phyloP scores from a whole-genome alignment of 2,797 vertebrate genomes.

The Oreochromis mossambicus region DNA sequence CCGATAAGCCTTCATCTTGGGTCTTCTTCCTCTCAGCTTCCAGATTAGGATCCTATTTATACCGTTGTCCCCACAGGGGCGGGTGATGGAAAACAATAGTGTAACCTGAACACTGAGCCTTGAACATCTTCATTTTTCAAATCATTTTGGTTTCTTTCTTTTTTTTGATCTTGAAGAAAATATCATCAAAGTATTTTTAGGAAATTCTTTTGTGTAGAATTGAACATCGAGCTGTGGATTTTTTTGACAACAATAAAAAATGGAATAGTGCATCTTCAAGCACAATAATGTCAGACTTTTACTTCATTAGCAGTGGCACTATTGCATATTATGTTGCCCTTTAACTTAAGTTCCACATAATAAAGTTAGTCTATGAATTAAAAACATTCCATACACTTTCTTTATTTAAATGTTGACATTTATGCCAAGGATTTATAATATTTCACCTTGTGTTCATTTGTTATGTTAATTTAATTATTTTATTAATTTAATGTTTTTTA shows the following conservation, averaged over 20 bases:
- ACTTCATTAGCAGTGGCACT: not conserved
- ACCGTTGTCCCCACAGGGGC: conserved; percentile 31
- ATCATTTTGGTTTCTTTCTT: not conserved
- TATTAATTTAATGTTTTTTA: not conserved
- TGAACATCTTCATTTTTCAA: not conserved
- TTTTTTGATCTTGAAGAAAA: not conserved
- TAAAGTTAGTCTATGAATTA: not conserved
- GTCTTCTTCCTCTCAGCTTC: not conserved
- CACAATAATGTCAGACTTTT: not conserved
- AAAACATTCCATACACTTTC: not conserved
- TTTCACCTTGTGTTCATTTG: not conserved
- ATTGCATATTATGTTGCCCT: not conserved
- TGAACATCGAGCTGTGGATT: accelerated
- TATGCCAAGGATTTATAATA: not conserved
- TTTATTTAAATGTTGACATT: not conserved
- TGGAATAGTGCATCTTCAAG: not conserved
- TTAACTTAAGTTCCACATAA: not conserved
- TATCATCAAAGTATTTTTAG: not conserved
- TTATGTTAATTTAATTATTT: not conserved
- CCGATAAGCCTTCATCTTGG: conserved; percentile 46
- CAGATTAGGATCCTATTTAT: conserved; percentile 59
- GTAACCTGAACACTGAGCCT: conserved; percentile 57
- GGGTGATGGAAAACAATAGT: conserved; percentile 57
- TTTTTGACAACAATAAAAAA: not conserved
- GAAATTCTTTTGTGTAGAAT: not conserved